Base-by-base conservation (phyloP, 2,888 invertebrate genomes). In the Cenopis cana region DNA sequence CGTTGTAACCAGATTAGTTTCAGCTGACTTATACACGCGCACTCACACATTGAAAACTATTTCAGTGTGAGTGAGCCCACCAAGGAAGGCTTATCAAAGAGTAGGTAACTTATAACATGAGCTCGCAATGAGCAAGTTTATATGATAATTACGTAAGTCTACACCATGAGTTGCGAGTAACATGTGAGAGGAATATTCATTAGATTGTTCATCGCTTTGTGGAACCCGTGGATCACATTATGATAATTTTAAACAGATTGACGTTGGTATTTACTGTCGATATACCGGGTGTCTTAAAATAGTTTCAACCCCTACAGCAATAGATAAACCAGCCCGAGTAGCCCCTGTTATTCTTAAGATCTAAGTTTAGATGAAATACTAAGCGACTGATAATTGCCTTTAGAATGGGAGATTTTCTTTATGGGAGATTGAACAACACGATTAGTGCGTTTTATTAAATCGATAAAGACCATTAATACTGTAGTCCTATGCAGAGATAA, bases 21-120 rank as follows among this genome's bases (percentile, higher is more conserved):
- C 83, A 83, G 79, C 75, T 81, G 82, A 82, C 76, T 76, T 78
- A 74, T 84, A 84, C 83, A 85, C 85, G 84, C 78, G 83, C 77
- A 65, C 65, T 52, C 69, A 60, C 60, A 64, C 54, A 68, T 52
- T 5, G 18, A 49, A 55, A 60, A 62, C 52, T n/a, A n/a, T n/a
- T 46, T 29, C 17, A 54, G 41, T 33, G 38, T 59, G n/a, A 56
- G 52, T 38, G 59, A 29, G 73, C 55, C 69, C 70, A 67, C 73
- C 71, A 56, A 67, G 49, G 71, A 67, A 60, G 65, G 46, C 65
- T 60, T 60, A 50, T 46, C 71, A 71, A 55, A 60, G 66, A 71
- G 55, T 67, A 59, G 20, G 33, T 17, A 14, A 14, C 2, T 41
- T 36, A 46, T 49, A 59, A 59, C 24, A 66, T 52, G 65, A 66